Conservation (phyloP, 2,797 vertebrate species). For the Enteromius treurensis region DNA sequence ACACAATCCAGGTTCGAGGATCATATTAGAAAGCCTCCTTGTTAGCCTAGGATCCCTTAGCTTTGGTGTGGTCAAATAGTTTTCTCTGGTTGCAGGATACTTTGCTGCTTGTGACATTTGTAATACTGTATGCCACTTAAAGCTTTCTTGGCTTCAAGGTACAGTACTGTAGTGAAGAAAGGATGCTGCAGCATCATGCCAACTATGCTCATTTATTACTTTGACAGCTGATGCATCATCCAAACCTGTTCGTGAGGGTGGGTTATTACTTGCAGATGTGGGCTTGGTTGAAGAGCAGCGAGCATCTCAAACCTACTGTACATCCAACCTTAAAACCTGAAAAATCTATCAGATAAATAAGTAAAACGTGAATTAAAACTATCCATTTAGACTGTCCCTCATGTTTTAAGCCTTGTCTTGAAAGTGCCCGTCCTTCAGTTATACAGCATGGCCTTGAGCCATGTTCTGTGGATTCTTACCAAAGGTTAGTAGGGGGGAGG, state of each 20-base stretch:
- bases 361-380: slow-evolving; percentile 23
- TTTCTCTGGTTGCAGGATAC: slow-evolving; percentile 26
- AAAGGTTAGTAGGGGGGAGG: slow-evolving; percentile 34
- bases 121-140: slow-evolving; percentile 17
- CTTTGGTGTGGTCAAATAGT: slow-evolving; percentile 13
- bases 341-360: slow-evolving; percentile 17
- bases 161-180: background rate
- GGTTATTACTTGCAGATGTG: slow-evolving; percentile 54
- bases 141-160: slow-evolving; percentile 27
- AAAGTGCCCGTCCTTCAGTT: slow-evolving; percentile 24
- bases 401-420: background rate
- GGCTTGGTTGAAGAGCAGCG: slow-evolving; percentile 35
- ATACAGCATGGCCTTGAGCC: slow-evolving; percentile 44
- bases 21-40: slow-evolving; percentile 28
- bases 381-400: background rate
- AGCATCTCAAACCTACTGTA: slow-evolving; percentile 25
- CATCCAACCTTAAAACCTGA: slow-evolving; percentile 42
- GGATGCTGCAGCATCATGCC: slow-evolving; percentile 42
- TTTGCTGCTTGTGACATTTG: slow-evolving; percentile 17
- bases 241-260: slow-evolving; percentile 49
- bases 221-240: slow-evolving; percentile 50
- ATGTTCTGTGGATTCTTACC: slow-evolving; percentile 6
- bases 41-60: slow-evolving; percentile 16
- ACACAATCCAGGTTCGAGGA: background rate
- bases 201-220: slow-evolving; percentile 36